A percentile compares a stretch with the other conserved stretches of the same genome.
These are phyloP conservation scores for Uria lomvia DNA, from an alignment of 2,113 vertebrate species.

Conservation along the genomic window DNA sequence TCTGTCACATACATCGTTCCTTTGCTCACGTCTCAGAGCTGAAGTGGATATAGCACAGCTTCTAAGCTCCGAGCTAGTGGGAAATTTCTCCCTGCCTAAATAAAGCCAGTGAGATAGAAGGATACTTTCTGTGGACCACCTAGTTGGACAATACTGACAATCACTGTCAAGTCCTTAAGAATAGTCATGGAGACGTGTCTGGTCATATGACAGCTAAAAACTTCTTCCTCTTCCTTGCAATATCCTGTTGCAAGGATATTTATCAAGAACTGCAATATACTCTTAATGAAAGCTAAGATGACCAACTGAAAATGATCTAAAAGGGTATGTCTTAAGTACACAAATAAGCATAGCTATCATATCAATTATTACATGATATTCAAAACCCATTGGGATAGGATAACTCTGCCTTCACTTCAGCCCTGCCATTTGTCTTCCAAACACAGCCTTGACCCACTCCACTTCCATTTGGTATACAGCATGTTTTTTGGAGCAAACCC, in stretches of 20 bases:
- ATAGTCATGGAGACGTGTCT: neutral
- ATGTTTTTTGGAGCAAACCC: neutral
- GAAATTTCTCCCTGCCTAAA: neutral
- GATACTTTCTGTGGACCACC: neutral
- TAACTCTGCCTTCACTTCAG: neutral
- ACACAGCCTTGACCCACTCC: neutral
- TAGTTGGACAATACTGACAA: neutral
- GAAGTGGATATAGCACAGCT: neutral
- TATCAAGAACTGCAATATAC: neutral
- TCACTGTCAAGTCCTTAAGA: neutral
- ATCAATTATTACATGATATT: neutral
- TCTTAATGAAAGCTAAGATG: neutral
- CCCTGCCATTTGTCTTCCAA: neutral
- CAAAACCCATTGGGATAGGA: neutral
- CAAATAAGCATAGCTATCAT: neutral
- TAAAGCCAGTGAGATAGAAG: neutral
- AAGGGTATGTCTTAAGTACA: neutral
- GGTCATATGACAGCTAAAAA: neutral
- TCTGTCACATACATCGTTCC: neutral
- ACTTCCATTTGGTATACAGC: neutral
- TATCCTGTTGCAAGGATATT: neutral
- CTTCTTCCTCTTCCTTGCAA: neutral
- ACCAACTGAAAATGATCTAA: neutral
- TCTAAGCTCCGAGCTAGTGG: neutral
- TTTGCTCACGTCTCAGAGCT: neutral